A percentile compares a stretch with the other conserved stretches of the same genome.
Conservation (phyloP, 2,888 invertebrate genomes). For the Dysmachus trigonus region DNA sequence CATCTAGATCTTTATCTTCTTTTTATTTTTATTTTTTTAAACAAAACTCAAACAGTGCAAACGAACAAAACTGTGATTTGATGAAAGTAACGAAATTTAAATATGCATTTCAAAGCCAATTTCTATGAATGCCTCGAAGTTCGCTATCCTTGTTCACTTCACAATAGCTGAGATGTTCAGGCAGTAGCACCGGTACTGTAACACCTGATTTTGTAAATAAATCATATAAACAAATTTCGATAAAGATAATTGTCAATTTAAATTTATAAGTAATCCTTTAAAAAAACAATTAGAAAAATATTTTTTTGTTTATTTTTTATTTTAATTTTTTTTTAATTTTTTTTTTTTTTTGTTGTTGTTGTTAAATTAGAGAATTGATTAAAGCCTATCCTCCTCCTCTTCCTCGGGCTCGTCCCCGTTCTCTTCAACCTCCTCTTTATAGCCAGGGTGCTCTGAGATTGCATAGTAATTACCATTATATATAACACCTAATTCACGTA, state of each 20-base stretch:
- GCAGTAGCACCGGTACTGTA: constrained; percentile 44
- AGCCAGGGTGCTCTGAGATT: constrained; percentile 93
- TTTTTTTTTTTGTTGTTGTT: constrained; percentile 2
- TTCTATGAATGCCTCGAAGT: constrained; percentile 40
- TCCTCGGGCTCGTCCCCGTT: constrained; percentile 85
- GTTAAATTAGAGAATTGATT: constrained; percentile 61
- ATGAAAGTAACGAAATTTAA: constrained; percentile 32
- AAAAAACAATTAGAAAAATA: constrained; percentile 16
- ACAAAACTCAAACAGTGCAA: background rate
- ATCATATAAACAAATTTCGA: constrained; percentile 40
- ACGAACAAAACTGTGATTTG: constrained; percentile 11
- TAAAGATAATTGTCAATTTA: constrained; percentile 10
- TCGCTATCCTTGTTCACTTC: constrained; percentile 40
- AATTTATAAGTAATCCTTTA: constrained; percentile 14
- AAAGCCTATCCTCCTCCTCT: constrained; percentile 78
- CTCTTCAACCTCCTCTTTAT: constrained; percentile 89
- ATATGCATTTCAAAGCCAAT: constrained; percentile 36
- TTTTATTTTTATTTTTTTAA: too few species aligned
- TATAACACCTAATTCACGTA: constrained; percentile 90
- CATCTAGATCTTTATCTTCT: constrained; percentile 7
- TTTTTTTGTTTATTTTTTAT: too few species aligned
- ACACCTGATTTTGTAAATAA: constrained; percentile 45
- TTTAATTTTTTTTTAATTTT: too few species aligned
- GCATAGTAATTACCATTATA: constrained; percentile 96
- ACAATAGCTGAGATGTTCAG: constrained; percentile 36